A percentile compares a stretch with the other conserved stretches of the same genome.
Conservation (phyloP, 1,140 invertebrate species). For the Centruroides sculpturatus region DNA sequence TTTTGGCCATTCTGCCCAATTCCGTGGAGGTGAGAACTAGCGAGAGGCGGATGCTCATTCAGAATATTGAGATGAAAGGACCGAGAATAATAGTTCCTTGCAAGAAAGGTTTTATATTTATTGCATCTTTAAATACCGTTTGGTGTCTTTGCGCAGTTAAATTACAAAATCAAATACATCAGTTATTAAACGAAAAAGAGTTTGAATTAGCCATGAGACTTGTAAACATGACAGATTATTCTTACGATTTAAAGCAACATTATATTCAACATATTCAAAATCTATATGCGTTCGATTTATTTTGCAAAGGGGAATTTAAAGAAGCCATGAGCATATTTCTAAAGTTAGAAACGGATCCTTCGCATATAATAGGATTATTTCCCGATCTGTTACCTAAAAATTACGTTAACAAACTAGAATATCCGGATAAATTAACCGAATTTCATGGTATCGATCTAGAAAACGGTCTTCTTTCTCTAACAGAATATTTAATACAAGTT, state of each 20-base stretch:
- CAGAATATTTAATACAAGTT: constrained; percentile 73
- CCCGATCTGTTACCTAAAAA: constrained; percentile 68
- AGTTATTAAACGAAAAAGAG: constrained; percentile 69
- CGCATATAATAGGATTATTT: constrained; percentile 85
- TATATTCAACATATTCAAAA: constrained; percentile 77
- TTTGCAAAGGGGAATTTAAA: constrained; percentile 70
- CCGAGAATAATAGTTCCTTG: constrained; percentile 21
- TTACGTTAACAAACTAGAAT: constrained; percentile 36
- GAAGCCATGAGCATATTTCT: constrained; percentile 83
- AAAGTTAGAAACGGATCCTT: constrained; percentile 76
- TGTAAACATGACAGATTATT: constrained; percentile 58
- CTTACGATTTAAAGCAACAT: constrained; percentile 58
- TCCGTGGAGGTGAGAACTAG: constrained; percentile 66
- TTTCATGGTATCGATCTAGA: constrained; percentile 73
- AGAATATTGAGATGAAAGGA: constrained; percentile 46
- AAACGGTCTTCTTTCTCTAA: constrained; percentile 71
- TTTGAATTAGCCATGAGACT: constrained; percentile 60
- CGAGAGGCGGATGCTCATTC: constrained; percentile 51
- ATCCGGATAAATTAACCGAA: constrained; percentile 41
- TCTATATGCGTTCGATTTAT: constrained; percentile 75
- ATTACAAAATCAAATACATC: constrained; percentile 60
- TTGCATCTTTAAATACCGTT: constrained; percentile 68
- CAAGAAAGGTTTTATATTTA: constrained; percentile 53
- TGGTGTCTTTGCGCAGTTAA: constrained; percentile 70
- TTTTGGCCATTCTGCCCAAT: constrained; percentile 61